Evolutionary conservation across 2,888 invertebrate species (phyloP).

Genomic region (Eupithecia abbreviata): DNA sequence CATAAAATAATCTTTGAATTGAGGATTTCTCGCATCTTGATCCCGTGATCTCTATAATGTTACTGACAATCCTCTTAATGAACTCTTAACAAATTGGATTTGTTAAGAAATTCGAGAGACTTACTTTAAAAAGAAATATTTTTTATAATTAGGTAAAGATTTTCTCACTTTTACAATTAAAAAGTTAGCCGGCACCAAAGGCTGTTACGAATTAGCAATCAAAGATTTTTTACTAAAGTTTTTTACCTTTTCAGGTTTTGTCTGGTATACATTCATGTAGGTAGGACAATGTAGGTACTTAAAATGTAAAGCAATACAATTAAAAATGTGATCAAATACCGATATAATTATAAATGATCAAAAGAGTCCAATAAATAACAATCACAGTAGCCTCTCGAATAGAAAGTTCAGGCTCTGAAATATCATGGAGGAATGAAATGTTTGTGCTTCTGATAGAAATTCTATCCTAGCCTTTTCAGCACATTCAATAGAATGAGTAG

Average conservation of each 20-base stretch:
- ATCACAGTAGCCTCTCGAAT: neutral
- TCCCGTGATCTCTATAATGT: neutral
- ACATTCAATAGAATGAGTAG: neutral
- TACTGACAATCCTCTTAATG: neutral
- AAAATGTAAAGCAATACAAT: neutral
- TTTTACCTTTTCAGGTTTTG: neutral
- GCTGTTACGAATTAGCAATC: neutral
- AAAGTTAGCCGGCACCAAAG: neutral
- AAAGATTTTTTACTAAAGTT: neutral
- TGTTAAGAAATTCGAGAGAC: neutral
- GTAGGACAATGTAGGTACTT: neutral
- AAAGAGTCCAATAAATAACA: slow-evolving; percentile 1
- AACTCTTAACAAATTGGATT: neutral
- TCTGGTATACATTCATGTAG: neutral
- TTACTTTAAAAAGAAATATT: neutral
- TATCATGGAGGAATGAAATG: slow-evolving; percentile 9
- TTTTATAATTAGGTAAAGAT: neutral
- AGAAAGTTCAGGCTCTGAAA: slow-evolving; percentile 10
- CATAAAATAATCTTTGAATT: neutral
- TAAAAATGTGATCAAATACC: neutral
- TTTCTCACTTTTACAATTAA: slow-evolving; percentile 2
- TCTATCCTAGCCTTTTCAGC: neutral
- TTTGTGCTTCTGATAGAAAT: slow-evolving; percentile 3
- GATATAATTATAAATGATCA: neutral
- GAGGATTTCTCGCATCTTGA: neutral